A percentile compares a stretch with the other conserved stretches of the same genome.
Evolutionary conservation across 2,888 invertebrate species (phyloP).

Genomic region (Agrotis exclamationis): DNA sequence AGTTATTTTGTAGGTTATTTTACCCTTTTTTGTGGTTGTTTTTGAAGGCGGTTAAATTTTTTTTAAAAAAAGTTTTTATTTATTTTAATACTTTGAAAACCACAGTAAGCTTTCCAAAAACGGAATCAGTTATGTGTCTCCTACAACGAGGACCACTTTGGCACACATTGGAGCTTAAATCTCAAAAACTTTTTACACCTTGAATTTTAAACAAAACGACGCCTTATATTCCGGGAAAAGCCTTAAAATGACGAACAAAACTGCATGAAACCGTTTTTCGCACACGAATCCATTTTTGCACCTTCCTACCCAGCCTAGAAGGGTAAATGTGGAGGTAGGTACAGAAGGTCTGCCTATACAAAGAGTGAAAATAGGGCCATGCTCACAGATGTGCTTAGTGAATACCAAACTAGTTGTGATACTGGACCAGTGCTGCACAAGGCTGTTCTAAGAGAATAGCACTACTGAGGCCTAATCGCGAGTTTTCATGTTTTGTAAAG

Average conservation of each 20-base stretch:
- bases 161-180: neutral
- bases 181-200: conserved; percentile 1
- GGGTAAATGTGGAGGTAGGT: neutral
- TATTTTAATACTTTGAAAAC: neutral
- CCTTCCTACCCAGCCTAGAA: conserved; percentile 10
- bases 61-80: too few species aligned
- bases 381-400: too few species aligned
- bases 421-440: too few species aligned
- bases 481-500: too few species aligned
- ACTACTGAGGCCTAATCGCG: too few species aligned
- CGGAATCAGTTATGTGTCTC: neutral
- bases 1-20: too few species aligned
- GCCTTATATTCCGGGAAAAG: conserved; percentile 7
- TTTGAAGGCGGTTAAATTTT: too few species aligned
- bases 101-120: neutral
- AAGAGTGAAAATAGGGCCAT: too few species aligned
- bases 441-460: too few species aligned
- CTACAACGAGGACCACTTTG: neutral
- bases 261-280: conserved; percentile 45
- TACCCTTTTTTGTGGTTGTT: too few species aligned
- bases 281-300: conserved; percentile 33
- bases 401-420: too few species aligned
- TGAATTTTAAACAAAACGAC: conserved; percentile 17
- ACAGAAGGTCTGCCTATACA: neutral
- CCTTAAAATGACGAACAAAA: conserved; percentile 46